Evolutionary conservation across 2,888 invertebrate species (phyloP).

Genomic region (Seladonia tumulorum): DNA sequence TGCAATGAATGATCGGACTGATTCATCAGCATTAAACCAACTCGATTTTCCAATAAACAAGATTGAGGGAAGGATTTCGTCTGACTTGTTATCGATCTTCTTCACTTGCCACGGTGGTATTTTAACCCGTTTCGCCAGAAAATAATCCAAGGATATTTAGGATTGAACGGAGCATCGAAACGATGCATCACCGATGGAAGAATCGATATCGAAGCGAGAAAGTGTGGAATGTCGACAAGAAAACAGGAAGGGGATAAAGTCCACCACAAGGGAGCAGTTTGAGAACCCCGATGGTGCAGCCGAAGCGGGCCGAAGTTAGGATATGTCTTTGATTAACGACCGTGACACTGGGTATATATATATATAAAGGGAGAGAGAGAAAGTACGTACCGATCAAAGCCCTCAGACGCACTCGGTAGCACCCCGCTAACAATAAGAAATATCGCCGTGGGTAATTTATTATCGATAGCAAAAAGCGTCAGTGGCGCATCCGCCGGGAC

Average conservation of each 20-base stretch:
- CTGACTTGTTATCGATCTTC: no score
- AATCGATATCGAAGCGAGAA: neutral
- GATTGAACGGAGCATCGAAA: neutral
- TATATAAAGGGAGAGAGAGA: slow-evolving; percentile 48
- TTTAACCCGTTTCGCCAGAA: neutral
- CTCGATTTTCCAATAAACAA: no score
- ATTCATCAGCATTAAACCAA: no score
- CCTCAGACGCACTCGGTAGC: slow-evolving; percentile 81
- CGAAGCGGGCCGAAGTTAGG: slow-evolving; percentile 51
- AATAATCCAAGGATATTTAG: neutral
- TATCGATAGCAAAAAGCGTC: slow-evolving; percentile 81
- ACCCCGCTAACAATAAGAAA: slow-evolving; percentile 81
- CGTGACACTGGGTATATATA: slow-evolving; percentile 73
- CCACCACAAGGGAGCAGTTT: slow-evolving; percentile 52
- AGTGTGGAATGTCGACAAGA: slow-evolving; percentile 31
- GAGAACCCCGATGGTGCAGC: slow-evolving; percentile 41
- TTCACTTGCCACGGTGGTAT: no score
- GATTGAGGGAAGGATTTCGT: no score
- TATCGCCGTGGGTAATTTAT: slow-evolving; percentile 83
- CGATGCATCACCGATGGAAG: neutral
- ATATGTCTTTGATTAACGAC: slow-evolving; percentile 80
- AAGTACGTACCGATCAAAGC: slow-evolving; percentile 79
- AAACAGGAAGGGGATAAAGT: slow-evolving; percentile 38
- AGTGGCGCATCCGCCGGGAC: slow-evolving; percentile 67
- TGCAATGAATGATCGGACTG: no score